A percentile compares a stretch with the other conserved stretches of the same genome.
phyloP scores from a whole-genome alignment of 2,888 invertebrate species.

The Nomada lathburiana region DNA sequence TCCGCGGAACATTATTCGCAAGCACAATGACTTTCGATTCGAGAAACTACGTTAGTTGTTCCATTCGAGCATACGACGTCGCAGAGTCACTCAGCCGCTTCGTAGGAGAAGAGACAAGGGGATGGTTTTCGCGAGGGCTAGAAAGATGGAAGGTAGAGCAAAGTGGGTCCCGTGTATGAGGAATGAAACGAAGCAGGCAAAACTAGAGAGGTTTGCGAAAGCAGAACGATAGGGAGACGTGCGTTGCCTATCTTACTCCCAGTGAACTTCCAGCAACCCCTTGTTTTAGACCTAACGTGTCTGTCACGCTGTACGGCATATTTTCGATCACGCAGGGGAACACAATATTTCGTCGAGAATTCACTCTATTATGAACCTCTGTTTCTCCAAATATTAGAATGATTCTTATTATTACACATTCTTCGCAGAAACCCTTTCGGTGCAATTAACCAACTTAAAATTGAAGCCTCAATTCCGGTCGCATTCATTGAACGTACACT shows the following conservation, averaged over 20 bases:
- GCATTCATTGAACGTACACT: too few species aligned
- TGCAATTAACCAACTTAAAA: too few species aligned
- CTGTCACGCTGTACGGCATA: conserved; percentile 31
- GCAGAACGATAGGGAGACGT: conserved; percentile 79
- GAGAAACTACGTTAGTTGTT: conserved; percentile 16
- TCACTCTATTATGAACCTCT: neutral
- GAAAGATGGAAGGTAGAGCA: conserved; percentile 52
- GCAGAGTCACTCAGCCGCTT: conserved; percentile 69
- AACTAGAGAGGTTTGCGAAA: conserved; percentile 77
- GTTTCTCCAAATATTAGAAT: neutral
- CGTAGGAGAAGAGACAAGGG: conserved; percentile 42
- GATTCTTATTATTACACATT: neutral
- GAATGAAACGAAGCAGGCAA: conserved; percentile 60
- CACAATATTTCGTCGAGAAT: neutral
- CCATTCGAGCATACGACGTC: conserved; percentile 54
- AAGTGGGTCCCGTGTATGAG: conserved; percentile 58
- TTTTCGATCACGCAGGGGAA: conserved; percentile 1
- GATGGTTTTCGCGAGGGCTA: conserved; percentile 50
- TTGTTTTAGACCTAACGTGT: conserved; percentile 66
- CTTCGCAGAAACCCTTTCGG: neutral
- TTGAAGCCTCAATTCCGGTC: too few species aligned
- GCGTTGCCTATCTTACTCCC: conserved; percentile 75
- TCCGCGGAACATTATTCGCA: neutral
- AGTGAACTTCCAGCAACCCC: conserved; percentile 58
- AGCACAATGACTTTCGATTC: conserved; percentile 25